Conservation (phyloP, 2,888 invertebrate genomes). For the Pardosa pseudoannulata region DNA sequence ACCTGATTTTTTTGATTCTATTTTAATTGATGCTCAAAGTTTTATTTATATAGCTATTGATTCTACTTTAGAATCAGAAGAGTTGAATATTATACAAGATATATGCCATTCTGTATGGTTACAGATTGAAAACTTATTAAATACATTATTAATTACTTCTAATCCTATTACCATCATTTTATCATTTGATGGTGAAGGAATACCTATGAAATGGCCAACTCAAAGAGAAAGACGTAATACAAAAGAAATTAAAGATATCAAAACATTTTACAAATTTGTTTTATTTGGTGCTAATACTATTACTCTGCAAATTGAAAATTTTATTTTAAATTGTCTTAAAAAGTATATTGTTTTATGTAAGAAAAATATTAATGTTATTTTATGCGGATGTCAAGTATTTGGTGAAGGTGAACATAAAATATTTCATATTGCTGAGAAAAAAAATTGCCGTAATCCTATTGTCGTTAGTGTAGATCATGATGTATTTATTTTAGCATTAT, state of each 20-base stretch:
- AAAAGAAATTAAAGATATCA: not conserved
- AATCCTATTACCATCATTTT: not conserved
- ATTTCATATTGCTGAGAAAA: not conserved
- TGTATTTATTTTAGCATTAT: constrained; percentile 25
- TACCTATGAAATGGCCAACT: constrained; percentile 44
- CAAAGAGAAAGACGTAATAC: constrained; percentile 23
- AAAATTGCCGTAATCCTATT: not conserved
- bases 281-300: constrained; percentile 29
- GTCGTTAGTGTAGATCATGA: constrained; percentile 36
- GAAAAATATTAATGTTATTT: not conserved
- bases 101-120: not conserved
- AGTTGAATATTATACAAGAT: not conserved
- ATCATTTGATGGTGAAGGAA: constrained; percentile 39
- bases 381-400: not conserved
- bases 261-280: constrained; percentile 17
- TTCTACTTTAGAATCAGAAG: not conserved
- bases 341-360: not conserved
- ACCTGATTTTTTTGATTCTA: constrained; percentile 20
- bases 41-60: not conserved
- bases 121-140: not conserved
- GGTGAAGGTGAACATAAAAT: not conserved
- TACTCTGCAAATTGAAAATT: not conserved
- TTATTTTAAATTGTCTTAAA: not conserved
- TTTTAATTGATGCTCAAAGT: not conserved
- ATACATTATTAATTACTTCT: not conserved